Evolutionary conservation across 1,140 invertebrate genomes (phyloP), one percentile per base, ranked within the genome.

Genomic region (Nasonia giraulti): DNA sequence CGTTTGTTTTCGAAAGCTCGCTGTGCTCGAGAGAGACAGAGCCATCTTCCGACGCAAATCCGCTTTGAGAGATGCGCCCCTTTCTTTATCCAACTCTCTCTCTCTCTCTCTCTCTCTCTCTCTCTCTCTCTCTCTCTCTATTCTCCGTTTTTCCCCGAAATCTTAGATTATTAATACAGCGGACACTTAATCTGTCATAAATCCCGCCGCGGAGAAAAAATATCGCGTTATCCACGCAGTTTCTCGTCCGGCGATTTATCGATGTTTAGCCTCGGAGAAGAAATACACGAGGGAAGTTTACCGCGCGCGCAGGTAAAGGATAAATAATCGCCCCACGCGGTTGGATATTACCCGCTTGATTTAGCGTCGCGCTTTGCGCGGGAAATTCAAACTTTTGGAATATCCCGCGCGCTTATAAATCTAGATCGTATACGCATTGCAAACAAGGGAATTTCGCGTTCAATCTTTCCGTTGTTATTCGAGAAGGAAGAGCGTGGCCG

Each of bases 1-100:
- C 33, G 37, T 75, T 37, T 80, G 20, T 80, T 80, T 27, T 80
- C 40, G 17, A 68, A 40, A 80, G n/a, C 37, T 1, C 27, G 27
- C 27, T 1, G 27, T 1, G 27, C 27, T 33, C 7, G 55, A n/a
- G 33, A 37, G 33, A 5, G 33, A 37, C 3, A 37, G 17, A 20
- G 5, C 27, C 27, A 1, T 69, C 12, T 37, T 80, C 14, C 27
- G 62, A 68, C 27, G 62, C 20, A 40, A 66, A 79, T 66, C 55
- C 55, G 66, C 23, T 33, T 68, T 79, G 37, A 68, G 66, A 68
- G 17, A 17, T 17, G 27, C 66, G 66, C 23, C 4, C 27, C 20
- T 37, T 68, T 40, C 33, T 44, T 40, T 68, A n/a, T 37, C 62
- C 55, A 0, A 44, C n/a, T 81, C 10, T 71, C 27, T 27, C 27